Base-by-base conservation (phyloP, 2,797 vertebrate genomes). In the Eulemur coronatus region DNA sequence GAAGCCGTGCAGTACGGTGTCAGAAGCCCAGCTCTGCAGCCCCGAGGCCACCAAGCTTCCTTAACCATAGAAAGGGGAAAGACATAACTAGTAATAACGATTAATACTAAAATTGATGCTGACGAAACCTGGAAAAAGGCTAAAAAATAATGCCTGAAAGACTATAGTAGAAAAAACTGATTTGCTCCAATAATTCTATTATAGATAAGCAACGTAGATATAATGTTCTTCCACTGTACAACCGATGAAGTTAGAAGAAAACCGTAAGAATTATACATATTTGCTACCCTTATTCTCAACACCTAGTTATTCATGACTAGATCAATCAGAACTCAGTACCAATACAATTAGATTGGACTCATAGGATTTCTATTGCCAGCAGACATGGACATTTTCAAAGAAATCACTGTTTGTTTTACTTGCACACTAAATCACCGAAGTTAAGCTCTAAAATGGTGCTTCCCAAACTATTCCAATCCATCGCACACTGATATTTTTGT, bases 401-500 rank as follows among this genome's bases (percentile, higher is more conserved):
- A 63, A 82, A 65, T 7, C 15, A 67, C 7, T 85, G n/a, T 81
- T 38, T 72, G 30, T 33, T 89, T 82, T 61, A 79, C 20, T 35
- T 41, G 14, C 35, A 94, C 4, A 55, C 35, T 18, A 76, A 75
- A 84, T 50, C 55, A 79, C 0, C 9, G 7, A 89, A 84, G 78
- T 35, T 70, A 79, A 84, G 30, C 33, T 93, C 28, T 52, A 78
- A 93, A 76, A 78, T 26, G 3, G 41, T 15, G 14, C 65, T 92
- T 65, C 76, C 81, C 72, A 70, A 92, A 86, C 43, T 72, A 22
- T 18, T 91, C 65, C 41, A 92, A 78, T 69, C 69, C 38, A 57
- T 7, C 10, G 3, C 5, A 85, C 55, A 72, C 7, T 46, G 50
- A 63, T 75, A 38, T 41, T 92, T 94, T 91, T 48, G 90, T 55